Base-by-base conservation (phyloP, 1,140 invertebrate genomes). In the Probaryconus sp. region DNA sequence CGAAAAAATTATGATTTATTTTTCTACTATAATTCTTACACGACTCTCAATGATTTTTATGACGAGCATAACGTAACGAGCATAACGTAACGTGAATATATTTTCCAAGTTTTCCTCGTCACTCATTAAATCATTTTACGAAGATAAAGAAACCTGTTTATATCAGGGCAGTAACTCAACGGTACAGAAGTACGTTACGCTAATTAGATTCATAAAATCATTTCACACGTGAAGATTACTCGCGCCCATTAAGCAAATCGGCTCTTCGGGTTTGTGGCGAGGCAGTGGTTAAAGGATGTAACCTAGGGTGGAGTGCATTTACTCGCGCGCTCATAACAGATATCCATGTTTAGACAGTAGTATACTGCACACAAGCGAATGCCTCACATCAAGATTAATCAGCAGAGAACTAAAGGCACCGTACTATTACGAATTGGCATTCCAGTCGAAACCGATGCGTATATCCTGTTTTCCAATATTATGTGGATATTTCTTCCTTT, bases 351-450 rank as follows among this genome's bases (percentile, higher is more conserved):
- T 60, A 67, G 42, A 73, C 61, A 73, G 61, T 51, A 50, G 68
- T 56, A 61, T 11, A 67, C 53, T 67, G 26, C 42, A 67, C 55
- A 56, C 35, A 61, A 33, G 6, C 53, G 48, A 58, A 64, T 72
- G 60, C 45, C 58, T 72, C 53, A 60, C 70, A 73, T 67, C 61
- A 55, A 64, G 61, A 73, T 73, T 73, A 73, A 67, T 73, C 70
- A 67, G 55, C 47, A 55, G 55, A 51, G 51, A 60, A 60, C 69
- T 47, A 60, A 65, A 72, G 60, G 51, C 45, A 64, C 17, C 18
- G 20, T 33, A 43, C 53, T 40, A 60, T 58, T 20, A 37, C 35
- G 47, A 60, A 65, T 72, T 60, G 50, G 47, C 60, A 65, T 65
- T 65, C 38, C 53, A 60, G 65, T 72, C 33, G 31, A 45, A 65